Evolutionary conservation across 2,113 vertebrate genomes (phyloP).

Genomic region (Callionymus lyra): DNA sequence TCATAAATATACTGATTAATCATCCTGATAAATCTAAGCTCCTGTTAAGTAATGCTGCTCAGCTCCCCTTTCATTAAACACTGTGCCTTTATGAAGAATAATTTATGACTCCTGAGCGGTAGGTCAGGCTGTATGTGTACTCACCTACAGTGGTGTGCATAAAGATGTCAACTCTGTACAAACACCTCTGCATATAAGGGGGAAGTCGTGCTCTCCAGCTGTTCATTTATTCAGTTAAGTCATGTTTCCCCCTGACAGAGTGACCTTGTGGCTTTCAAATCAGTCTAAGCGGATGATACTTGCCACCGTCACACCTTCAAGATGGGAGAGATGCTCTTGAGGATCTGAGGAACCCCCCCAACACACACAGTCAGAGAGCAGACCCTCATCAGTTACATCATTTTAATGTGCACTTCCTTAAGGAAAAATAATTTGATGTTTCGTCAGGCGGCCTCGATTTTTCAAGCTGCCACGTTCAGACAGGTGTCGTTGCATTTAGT

Average conservation of each 20-base stretch:
- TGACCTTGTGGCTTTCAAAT: slow-evolving; percentile 18
- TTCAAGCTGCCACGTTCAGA: slow-evolving; percentile 30
- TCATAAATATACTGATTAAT: too few species aligned
- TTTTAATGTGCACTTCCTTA: too few species aligned
- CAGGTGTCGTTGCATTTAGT: slow-evolving; percentile 41
- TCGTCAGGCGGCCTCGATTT: slow-evolving; percentile 25
- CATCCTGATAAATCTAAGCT: too few species aligned
- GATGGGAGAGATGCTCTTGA: background rate
- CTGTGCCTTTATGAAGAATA: background rate
- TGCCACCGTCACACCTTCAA: background rate
- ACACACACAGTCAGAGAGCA: too few species aligned
- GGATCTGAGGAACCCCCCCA: slow-evolving; percentile 9
- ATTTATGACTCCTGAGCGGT: slow-evolving; percentile 1
- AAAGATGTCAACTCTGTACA: slow-evolving; percentile 5
- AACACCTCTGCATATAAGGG: slow-evolving; percentile 23
- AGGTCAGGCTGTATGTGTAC: background rate
- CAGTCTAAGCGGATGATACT: slow-evolving; percentile 21
- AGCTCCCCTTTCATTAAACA: too few species aligned
- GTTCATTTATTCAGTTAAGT: slow-evolving; percentile 28
- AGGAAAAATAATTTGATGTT: slow-evolving; percentile 49
- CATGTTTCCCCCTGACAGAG: slow-evolving; percentile 5
- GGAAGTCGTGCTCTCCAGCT: slow-evolving; percentile 16
- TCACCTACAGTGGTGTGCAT: slow-evolving; percentile 4
- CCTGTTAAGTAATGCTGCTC: too few species aligned
- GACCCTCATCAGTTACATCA: too few species aligned